Percentiles rank a stretch among this genome's conserved stretches.
These are phyloP conservation scores for Yponomeuta sedellus DNA, from an alignment of 2,888 invertebrate species.

Conservation along the genomic window DNA sequence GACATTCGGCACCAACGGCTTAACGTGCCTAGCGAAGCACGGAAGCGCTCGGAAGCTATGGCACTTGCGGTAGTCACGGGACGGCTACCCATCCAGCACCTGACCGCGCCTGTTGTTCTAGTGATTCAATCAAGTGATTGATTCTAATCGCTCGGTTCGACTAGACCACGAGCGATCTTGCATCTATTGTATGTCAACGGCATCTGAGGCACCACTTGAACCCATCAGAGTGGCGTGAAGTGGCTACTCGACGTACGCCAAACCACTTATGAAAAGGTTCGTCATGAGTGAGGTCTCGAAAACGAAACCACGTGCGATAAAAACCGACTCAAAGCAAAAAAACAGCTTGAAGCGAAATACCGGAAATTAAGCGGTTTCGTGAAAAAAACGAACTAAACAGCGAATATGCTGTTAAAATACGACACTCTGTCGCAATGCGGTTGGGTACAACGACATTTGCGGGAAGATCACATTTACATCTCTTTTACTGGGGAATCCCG, in stretches of 20 bases:
- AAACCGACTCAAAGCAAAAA: neutral
- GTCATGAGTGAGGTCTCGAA: neutral
- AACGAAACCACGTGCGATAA: neutral
- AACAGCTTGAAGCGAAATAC: neutral
- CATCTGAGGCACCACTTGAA: too few species aligned
- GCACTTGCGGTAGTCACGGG: too few species aligned
- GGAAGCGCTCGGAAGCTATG: too few species aligned
- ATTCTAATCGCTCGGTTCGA: too few species aligned
- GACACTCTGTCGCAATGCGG: conserved; percentile 14
- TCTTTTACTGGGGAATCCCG: conserved; percentile 26
- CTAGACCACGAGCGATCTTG: too few species aligned
- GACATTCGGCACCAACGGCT: too few species aligned
- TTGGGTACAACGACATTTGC: neutral
- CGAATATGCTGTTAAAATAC: neutral
- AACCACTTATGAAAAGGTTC: neutral
- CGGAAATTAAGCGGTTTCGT: neutral
- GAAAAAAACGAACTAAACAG: neutral
- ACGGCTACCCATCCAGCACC: too few species aligned
- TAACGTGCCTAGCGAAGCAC: too few species aligned
- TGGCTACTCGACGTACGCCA: neutral
- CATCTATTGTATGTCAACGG: too few species aligned
- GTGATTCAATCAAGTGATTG: too few species aligned
- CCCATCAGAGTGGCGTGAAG: neutral
- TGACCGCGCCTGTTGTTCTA: too few species aligned
- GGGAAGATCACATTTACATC: conserved; percentile 25